phyloP scores from a whole-genome alignment of 2,113 vertebrate genomes.

The Arizona elegans region DNA sequence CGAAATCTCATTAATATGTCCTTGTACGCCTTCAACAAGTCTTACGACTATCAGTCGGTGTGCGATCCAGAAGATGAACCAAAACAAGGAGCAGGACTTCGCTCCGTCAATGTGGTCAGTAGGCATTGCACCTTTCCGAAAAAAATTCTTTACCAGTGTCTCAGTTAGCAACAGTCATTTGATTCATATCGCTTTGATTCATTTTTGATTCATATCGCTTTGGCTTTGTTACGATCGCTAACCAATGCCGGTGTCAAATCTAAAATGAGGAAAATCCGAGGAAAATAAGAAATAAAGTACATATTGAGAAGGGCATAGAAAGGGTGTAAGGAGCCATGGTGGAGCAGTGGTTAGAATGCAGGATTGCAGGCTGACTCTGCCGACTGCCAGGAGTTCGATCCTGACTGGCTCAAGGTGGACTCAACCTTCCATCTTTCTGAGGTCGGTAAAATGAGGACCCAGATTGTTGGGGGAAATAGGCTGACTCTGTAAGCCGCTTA shows the following conservation, averaged over 20 bases:
- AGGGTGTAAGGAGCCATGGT: background rate
- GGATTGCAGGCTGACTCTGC: no score
- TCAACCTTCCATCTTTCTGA: no score
- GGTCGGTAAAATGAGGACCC: no score
- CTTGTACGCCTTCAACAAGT: slow-evolving; percentile 92
- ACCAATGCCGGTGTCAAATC: background rate
- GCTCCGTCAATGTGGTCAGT: slow-evolving; percentile 89
- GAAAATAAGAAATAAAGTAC: background rate
- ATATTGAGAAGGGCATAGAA: background rate
- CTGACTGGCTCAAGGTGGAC: no score
- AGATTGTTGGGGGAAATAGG: no score
- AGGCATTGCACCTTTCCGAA: background rate
- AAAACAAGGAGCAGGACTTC: slow-evolving; percentile 86
- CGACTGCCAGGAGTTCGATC: no score
- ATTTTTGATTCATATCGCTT: no score
- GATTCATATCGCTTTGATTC: background rate
- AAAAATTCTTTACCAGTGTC: no score
- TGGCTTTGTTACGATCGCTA: background rate
- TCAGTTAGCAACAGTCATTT: no score
- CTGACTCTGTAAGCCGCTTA: no score
- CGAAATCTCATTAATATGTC: slow-evolving; percentile 87
- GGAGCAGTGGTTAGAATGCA: no score
- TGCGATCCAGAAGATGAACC: slow-evolving; percentile 90
- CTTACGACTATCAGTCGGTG: slow-evolving; percentile 95
- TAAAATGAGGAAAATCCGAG: background rate